Conservation (phyloP, 2,888 invertebrate genomes). For the Lycocerus yunnanus region DNA sequence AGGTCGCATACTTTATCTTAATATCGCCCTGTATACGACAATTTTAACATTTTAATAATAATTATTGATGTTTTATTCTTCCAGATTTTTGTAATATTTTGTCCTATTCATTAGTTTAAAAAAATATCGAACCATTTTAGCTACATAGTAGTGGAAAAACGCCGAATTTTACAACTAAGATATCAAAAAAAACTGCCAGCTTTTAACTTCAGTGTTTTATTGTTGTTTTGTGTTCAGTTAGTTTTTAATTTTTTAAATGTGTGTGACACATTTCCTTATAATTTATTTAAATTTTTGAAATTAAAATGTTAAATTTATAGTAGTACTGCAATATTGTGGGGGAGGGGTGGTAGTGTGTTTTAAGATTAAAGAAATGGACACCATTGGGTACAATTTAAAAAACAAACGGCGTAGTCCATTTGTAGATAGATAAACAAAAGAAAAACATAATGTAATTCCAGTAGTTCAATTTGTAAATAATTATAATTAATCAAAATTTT, state of each 20-base stretch:
- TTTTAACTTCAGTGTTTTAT: conserved; percentile 35
- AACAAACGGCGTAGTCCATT: conserved; percentile 27
- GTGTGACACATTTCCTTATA: conserved; percentile 7
- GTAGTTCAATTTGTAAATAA: conserved; percentile 49
- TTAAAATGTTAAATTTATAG: background rate
- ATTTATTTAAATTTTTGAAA: background rate
- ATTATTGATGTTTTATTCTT: background rate
- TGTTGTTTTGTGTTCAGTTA: conserved; percentile 13
- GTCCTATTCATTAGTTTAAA: conserved; percentile 10
- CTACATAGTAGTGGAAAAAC: conserved; percentile 8
- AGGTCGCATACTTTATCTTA: background rate
- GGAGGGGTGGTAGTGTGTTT: background rate
- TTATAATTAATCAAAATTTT: conserved; percentile 40
- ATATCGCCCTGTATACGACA: background rate
- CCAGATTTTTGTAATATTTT: conserved; percentile 11
- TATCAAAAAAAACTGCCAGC: conserved; percentile 28
- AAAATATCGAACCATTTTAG: conserved; percentile 14
- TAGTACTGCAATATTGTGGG: background rate
- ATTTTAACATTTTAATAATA: background rate
- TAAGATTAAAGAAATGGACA: background rate
- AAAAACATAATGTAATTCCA: conserved; percentile 9
- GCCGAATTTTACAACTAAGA: conserved; percentile 26
- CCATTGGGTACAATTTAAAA: conserved; percentile 35
- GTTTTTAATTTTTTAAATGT: conserved; percentile 8
- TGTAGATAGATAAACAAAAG: conserved; percentile 26